phyloP scores from a whole-genome alignment of 2,113 vertebrate genomes.

The Puntigrus tetrazona region DNA sequence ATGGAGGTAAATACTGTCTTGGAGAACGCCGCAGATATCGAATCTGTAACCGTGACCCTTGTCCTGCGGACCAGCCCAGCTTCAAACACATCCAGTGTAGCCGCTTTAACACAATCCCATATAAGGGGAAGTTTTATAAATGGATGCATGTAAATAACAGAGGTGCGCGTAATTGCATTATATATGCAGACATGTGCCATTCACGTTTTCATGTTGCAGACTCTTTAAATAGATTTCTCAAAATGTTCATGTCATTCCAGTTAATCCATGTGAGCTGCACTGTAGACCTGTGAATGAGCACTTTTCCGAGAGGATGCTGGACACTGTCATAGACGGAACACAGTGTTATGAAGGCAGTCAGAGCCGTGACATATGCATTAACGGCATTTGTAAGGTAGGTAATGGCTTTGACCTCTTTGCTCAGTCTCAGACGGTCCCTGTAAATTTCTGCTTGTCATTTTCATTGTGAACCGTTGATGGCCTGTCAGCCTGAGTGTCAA shows the following conservation, averaged over 20 bases:
- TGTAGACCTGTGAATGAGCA: slow-evolving; percentile 83
- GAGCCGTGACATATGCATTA: slow-evolving; percentile 88
- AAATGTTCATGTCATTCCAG: slow-evolving; percentile 66
- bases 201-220: background rate
- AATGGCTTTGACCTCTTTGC: background rate
- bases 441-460: slow-evolving; percentile 5
- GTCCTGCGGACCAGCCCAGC: slow-evolving; percentile 70
- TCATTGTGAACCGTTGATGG: background rate
- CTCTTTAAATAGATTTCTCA: background rate
- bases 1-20: slow-evolving; percentile 88
- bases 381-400: slow-evolving; percentile 93
- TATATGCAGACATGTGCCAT: background rate
- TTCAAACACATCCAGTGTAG: slow-evolving; percentile 90
- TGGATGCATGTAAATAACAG: slow-evolving; percentile 86
- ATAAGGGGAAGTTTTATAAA: slow-evolving; percentile 86
- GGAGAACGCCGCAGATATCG: slow-evolving; percentile 84
- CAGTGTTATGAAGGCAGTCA: slow-evolving; percentile 80
- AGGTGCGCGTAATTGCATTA: slow-evolving; percentile 71
- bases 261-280: slow-evolving; percentile 90
- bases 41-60: slow-evolving; percentile 79
- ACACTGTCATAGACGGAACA: slow-evolving; percentile 86
- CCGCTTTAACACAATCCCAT: slow-evolving; percentile 82
- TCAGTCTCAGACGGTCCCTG: background rate
- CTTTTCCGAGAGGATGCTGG: slow-evolving; percentile 87
- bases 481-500: background rate